Percentiles rank a stretch among this genome's conserved stretches.
These are phyloP conservation scores for Myrmecobius fasciatus DNA, from an alignment of 2,113 vertebrate species.

Conservation along the genomic window DNA sequence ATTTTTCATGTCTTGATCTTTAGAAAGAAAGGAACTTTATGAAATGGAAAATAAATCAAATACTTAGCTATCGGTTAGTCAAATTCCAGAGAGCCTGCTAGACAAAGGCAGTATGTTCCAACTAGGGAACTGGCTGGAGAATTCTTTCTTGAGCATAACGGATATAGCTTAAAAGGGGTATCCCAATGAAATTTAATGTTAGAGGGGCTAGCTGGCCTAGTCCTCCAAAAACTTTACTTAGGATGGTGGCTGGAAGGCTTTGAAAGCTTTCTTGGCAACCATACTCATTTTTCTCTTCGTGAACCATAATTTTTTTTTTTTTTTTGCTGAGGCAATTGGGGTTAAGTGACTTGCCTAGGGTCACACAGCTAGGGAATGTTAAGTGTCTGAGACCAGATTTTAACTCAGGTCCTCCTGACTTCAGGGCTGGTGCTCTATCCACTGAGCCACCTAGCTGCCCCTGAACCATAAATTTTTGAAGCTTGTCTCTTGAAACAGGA, in stretches of 20 bases:
- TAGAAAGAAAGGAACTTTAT: not conserved
- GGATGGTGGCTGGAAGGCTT: slow-evolving; percentile 2
- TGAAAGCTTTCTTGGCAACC: not conserved
- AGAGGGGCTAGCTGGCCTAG: not conserved
- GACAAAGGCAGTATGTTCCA: not conserved
- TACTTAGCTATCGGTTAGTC: slow-evolving; percentile 8
- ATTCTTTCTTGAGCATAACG: slow-evolving; percentile 23
- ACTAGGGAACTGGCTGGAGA: not conserved
- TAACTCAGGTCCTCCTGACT: no score
- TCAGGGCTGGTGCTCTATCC: no score
- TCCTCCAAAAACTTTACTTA: slow-evolving; percentile 32
- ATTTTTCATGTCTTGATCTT: slow-evolving; percentile 13
- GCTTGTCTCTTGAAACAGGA: not conserved
- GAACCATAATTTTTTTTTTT: not conserved
- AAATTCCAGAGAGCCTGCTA: slow-evolving; percentile 32
- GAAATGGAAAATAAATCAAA: slow-evolving; percentile 51
- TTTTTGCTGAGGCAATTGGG: no score
- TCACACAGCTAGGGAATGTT: no score
- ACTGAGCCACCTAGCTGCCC: no score
- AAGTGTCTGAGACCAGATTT: no score
- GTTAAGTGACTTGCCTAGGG: no score
- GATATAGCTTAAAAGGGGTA: slow-evolving; percentile 2
- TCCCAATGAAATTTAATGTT: slow-evolving; percentile 6
- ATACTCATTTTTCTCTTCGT: slow-evolving; percentile 28
- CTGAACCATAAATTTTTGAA: not conserved